A percentile compares a stretch with the other conserved stretches of the same genome.
These are phyloP conservation scores for Calidris pygmaea DNA, from an alignment of 2,113 vertebrate genomes.

Conservation along the genomic window DNA sequence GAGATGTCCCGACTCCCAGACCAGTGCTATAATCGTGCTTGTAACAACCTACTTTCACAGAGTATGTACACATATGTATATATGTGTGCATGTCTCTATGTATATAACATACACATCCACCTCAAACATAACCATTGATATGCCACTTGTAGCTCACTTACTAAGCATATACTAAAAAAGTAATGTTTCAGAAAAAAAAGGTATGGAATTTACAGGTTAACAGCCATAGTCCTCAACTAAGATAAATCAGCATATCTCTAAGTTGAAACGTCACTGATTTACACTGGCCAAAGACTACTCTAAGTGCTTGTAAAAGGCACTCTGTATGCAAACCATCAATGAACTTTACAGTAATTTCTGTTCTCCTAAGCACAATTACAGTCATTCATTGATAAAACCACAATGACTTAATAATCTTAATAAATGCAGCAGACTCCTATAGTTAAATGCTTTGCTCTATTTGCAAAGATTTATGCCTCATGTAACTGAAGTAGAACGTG, in stretches of 20 bases:
- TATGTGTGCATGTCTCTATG: background rate
- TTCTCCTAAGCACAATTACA: background rate
- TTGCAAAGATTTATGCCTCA: background rate
- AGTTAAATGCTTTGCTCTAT: background rate
- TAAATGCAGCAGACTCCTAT: background rate
- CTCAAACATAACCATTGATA: background rate
- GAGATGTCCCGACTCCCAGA: background rate
- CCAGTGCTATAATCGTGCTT: background rate
- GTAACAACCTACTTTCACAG: background rate
- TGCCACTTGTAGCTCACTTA: no score
- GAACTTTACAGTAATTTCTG: background rate
- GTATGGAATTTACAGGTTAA: background rate
- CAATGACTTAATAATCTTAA: background rate
- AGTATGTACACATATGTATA: accelerated
- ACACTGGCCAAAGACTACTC: background rate
- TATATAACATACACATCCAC: accelerated
- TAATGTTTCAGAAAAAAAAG: background rate
- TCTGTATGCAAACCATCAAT: background rate
- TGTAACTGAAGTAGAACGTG: background rate
- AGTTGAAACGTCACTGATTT: background rate
- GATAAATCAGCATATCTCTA: background rate
- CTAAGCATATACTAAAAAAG: background rate
- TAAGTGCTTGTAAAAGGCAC: background rate
- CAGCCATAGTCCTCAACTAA: no score
- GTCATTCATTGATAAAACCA: background rate